Evolutionary conservation across 1,140 invertebrate genomes (phyloP).

Genomic region (Bombus vancouverensis): DNA sequence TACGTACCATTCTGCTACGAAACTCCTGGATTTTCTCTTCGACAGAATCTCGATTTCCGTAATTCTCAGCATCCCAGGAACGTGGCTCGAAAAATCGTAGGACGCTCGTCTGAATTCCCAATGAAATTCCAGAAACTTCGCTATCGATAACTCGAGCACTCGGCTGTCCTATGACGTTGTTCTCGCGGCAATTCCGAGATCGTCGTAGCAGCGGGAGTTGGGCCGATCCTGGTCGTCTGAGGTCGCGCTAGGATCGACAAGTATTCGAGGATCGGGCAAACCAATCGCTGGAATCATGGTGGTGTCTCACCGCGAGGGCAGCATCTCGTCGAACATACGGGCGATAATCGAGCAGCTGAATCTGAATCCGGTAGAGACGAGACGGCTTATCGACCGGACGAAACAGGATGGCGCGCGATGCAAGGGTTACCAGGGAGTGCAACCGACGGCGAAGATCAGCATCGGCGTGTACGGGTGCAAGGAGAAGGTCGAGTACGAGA

Average conservation of each 20-base stretch:
- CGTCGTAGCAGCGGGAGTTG: no score
- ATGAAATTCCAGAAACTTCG: constrained; percentile 9
- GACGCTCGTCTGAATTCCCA: not conserved
- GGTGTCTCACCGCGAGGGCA: constrained; percentile 77
- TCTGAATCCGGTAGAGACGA: constrained; percentile 76
- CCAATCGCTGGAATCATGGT: constrained; percentile 72
- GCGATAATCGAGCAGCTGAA: constrained; percentile 81
- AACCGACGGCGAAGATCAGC: constrained; percentile 73
- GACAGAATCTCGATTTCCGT: not conserved
- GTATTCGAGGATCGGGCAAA: not conserved
- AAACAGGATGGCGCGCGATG: constrained; percentile 54
- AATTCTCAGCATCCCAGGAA: no score
- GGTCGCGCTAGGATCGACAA: not conserved
- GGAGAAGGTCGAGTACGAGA: constrained; percentile 50
- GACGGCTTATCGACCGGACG: constrained; percentile 71
- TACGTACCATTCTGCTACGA: no score
- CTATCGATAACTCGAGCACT: not conserved
- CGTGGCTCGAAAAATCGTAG: not conserved
- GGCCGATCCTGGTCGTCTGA: not conserved
- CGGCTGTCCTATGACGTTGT: constrained; percentile 12
- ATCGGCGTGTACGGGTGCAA: constrained; percentile 79
- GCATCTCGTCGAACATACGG: constrained; percentile 80
- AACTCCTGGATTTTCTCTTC: no score
- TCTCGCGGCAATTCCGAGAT: not conserved
- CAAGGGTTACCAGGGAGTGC: constrained; percentile 59